These are phyloP conservation scores for Potamilus streckersoni DNA, from an alignment of 1,140 invertebrate species.

Conservation along the genomic window DNA sequence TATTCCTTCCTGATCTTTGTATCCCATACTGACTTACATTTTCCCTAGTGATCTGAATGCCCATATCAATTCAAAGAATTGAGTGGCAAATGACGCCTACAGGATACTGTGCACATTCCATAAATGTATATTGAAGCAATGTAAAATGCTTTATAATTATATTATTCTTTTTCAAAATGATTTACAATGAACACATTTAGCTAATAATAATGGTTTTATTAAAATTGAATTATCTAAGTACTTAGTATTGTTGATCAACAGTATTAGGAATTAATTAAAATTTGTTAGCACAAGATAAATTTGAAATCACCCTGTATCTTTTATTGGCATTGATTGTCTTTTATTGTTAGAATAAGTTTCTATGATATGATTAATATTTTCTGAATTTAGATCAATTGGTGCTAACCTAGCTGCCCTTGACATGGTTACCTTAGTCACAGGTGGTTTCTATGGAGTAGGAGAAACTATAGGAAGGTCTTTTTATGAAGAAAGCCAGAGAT, in stretches of 20 bases:
- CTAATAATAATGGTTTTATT: no score
- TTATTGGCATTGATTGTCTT: background rate
- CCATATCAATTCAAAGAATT: no score
- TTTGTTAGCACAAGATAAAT: background rate
- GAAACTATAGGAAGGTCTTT: constrained; percentile 55
- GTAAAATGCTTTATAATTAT: no score
- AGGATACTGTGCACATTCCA: background rate
- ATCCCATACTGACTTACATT: no score
- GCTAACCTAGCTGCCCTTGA: constrained; percentile 55
- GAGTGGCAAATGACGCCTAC: background rate
- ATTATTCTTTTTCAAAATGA: no score
- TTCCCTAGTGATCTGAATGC: no score
- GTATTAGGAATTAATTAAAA: background rate
- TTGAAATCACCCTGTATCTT: background rate
- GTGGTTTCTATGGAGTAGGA: constrained; percentile 62
- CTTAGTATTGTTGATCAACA: background rate
- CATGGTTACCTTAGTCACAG: constrained; percentile 59
- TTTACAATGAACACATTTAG: no score
- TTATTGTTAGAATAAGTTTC: background rate
- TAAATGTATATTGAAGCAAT: no score
- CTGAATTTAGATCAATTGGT: constrained; percentile 55
- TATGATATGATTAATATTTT: background rate
- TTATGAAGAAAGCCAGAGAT: constrained; percentile 27
- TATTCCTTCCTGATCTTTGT: no score
- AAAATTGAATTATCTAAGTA: background rate